Percentiles rank a stretch among this genome's conserved stretches.
Evolutionary conservation across 2,888 invertebrate genomes (phyloP).

Genomic region (Thymelicus lineola): DNA sequence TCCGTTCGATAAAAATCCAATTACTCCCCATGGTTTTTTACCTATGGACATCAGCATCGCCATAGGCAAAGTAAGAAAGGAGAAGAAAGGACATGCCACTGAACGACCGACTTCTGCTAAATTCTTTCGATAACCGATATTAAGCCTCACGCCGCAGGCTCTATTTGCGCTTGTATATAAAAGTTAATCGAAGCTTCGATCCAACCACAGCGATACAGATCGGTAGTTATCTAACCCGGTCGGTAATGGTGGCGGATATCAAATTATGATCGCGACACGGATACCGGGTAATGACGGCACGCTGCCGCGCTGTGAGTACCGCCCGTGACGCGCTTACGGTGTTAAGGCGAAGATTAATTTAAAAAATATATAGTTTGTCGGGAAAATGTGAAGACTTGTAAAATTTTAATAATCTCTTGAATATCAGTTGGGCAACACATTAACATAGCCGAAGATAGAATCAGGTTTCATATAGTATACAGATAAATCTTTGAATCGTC

Average conservation of each 20-base stretch:
- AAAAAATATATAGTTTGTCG: not conserved
- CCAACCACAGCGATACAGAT: constrained; percentile 20
- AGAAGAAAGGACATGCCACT: too few relatives aligned
- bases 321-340: constrained; percentile 13
- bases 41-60: not conserved
- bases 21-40: too few relatives aligned
- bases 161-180: not conserved
- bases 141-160: not conserved
- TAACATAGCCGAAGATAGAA: too few relatives aligned
- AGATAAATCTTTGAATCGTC: too few relatives aligned
- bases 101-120: too few relatives aligned
- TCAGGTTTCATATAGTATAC: too few relatives aligned
- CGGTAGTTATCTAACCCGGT: constrained; percentile 31
- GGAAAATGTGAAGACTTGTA: too few relatives aligned
- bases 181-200: constrained; percentile 13
- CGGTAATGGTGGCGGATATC: constrained; percentile 39
- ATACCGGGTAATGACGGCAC: constrained; percentile 37
- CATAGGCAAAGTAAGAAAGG: too few relatives aligned
- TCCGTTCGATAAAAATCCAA: too few relatives aligned
- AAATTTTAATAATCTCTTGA: too few relatives aligned
- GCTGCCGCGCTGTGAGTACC: not conserved
- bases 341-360: constrained; percentile 22
- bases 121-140: too few relatives aligned
- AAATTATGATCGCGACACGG: constrained; percentile 41
- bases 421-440: too few relatives aligned